Conservation (phyloP, 2,797 vertebrate species). For the Amniataba percoides region DNA sequence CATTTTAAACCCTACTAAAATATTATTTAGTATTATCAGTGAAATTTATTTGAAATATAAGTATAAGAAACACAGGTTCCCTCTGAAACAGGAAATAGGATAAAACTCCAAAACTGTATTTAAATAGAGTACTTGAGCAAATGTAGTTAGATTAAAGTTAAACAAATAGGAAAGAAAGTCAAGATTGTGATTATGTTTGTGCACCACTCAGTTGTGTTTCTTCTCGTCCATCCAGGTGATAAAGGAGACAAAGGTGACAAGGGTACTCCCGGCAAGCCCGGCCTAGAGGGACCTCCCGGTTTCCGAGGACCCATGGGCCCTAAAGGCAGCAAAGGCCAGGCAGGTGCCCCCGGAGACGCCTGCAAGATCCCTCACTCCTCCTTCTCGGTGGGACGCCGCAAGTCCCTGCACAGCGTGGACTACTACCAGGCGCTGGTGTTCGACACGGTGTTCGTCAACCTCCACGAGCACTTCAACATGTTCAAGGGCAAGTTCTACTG, state of each 20-base stretch:
- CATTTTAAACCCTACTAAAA: not conserved
- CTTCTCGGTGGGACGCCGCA: slow-evolving; percentile 93
- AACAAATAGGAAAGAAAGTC: not conserved
- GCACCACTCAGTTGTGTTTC: not conserved
- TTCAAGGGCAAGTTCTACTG: slow-evolving; percentile 91
- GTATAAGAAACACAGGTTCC: no score
- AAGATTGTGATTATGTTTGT: not conserved
- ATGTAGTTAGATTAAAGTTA: not conserved
- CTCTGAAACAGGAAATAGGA: not conserved
- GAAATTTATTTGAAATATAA: no score
- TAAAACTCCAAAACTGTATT: not conserved
- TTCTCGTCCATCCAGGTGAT: slow-evolving; percentile 84
- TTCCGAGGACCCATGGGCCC: slow-evolving; percentile 84
- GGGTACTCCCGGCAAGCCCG: slow-evolving; percentile 90
- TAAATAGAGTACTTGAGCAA: not conserved
- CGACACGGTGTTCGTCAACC: slow-evolving; percentile 93
- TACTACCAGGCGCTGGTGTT: slow-evolving; percentile 92
- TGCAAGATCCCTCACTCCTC: slow-evolving; percentile 89
- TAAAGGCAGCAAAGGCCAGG: slow-evolving; percentile 91
- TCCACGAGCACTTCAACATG: slow-evolving; percentile 92
- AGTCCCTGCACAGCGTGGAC: slow-evolving; percentile 91
- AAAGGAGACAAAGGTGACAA: slow-evolving; percentile 92
- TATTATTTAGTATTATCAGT: no score
- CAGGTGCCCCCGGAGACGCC: slow-evolving; percentile 87
- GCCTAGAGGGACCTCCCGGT: slow-evolving; percentile 88